Evolutionary conservation across 2,797 vertebrate species (phyloP).

Genomic region (Lacerta bilineata): DNA sequence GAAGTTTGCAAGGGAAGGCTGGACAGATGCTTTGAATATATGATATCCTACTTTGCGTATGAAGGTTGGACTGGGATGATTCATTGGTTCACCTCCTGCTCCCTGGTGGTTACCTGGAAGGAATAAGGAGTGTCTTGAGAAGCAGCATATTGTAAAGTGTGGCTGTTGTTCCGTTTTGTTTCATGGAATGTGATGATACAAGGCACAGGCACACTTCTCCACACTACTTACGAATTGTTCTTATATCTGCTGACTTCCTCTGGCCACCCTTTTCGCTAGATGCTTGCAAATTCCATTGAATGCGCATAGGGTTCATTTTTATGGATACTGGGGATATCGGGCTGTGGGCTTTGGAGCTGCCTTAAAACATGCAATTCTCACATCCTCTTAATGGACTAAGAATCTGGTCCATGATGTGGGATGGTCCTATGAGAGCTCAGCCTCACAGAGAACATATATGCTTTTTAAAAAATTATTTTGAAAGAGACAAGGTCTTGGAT

Average conservation of each 20-base stretch:
- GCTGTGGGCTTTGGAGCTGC: too few species aligned
- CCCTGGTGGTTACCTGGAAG: background rate
- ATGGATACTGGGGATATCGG: background rate
- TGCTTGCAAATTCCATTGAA: too few species aligned
- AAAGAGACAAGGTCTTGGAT: background rate
- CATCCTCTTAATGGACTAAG: background rate
- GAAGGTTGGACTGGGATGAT: background rate
- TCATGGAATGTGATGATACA: background rate
- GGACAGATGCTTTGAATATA: background rate
- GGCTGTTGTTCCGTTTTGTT: background rate
- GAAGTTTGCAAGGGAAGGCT: background rate
- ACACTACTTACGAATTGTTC: background rate
- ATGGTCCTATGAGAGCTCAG: background rate
- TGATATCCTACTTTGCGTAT: background rate
- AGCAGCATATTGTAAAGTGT: background rate
- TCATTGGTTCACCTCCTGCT: background rate
- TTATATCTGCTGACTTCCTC: background rate
- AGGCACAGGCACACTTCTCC: background rate
- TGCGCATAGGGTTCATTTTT: background rate
- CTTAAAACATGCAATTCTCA: background rate
- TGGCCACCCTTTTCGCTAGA: background rate
- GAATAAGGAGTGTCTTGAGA: background rate
- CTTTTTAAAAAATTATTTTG: background rate
- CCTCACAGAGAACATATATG: background rate
- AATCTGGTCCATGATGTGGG: background rate